Percentiles rank a stretch among this genome's conserved stretches.
These are phyloP conservation scores for Ophion slaviceki DNA, from an alignment of 2,888 invertebrate species.

Conservation along the genomic window DNA sequence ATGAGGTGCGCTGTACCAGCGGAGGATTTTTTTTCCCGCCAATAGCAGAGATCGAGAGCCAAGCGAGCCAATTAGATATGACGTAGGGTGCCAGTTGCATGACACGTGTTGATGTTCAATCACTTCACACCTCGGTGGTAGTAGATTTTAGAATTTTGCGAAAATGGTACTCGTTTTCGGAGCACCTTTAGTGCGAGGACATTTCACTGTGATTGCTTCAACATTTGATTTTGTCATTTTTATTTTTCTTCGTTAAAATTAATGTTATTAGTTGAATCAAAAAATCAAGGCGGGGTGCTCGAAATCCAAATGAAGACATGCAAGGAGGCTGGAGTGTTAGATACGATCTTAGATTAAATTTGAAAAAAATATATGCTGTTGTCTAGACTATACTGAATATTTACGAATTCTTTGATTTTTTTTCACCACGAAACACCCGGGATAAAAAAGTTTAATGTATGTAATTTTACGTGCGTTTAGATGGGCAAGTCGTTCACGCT, in stretches of 20 bases:
- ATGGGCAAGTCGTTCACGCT: too few species aligned
- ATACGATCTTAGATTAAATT: too few species aligned
- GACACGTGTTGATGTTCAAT: background rate
- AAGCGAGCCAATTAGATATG: background rate
- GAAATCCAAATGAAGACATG: too few species aligned
- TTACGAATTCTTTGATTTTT: too few species aligned
- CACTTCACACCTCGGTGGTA: background rate
- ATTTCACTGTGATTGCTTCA: background rate
- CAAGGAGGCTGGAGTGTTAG: too few species aligned
- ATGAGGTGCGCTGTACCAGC: background rate
- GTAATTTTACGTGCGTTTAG: too few species aligned
- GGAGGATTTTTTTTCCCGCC: background rate
- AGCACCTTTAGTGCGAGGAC: background rate
- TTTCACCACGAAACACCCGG: too few species aligned
- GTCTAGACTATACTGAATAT: too few species aligned
- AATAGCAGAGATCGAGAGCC: background rate
- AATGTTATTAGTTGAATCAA: background rate
- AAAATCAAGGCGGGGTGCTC: background rate
- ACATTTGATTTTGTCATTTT: background rate
- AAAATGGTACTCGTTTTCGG: background rate
- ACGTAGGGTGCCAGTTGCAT: background rate
- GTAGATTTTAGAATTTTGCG: background rate
- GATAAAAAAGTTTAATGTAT: too few species aligned
- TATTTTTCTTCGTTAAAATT: background rate
- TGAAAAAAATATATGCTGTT: too few species aligned